Evolutionary conservation across 2,113 vertebrate species (phyloP), one percentile per base, ranked within the genome.

Genomic region (Paradoxurus hermaphroditus): DNA sequence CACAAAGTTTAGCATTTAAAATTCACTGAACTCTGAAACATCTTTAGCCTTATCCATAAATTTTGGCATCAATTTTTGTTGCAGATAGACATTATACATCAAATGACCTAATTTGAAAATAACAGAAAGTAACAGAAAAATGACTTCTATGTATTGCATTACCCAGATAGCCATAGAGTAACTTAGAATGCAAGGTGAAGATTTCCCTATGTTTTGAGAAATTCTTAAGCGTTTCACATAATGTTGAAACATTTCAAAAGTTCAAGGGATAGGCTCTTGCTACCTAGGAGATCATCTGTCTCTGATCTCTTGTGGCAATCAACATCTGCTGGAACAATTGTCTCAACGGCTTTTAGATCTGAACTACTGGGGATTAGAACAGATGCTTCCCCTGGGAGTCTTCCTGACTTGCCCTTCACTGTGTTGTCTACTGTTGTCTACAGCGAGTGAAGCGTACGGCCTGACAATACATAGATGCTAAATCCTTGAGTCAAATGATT

Each of bases 261-360:
- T 92, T 96, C 56, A 81, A 59, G 62, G 5, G 8, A 9, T 79
- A 49, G 29, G 15, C 4, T 94, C 77, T 87, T 96, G 86, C 62
- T 91, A 51, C 83, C 63, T 86, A 59, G 67, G 63, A 67, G 27
- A 49, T 77, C 51, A 63, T 89, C 29, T 90, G 8, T 96, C 89
- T 94, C 36, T 86, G 53, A 90, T 88, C 68, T 51, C 70, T 82
- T 84, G 46, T 63, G 86, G 68, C 51, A 87, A 16, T 82, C 90
- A 91, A 92, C 95, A 90, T 97, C 94, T 97, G 96, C n/a, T 94
- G 53, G 44, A 94, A 63, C 27, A 27, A 56, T 96, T 96, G 44
- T 68, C 81, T 92, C 85, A 85, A 34, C 88, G 93, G 72, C 62
- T 90, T 89, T 91, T 93, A 90, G 39, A 90, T 65, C 31, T 77